Conservation (phyloP, 2,888 invertebrate genomes). For the Cheilosia grossa region DNA sequence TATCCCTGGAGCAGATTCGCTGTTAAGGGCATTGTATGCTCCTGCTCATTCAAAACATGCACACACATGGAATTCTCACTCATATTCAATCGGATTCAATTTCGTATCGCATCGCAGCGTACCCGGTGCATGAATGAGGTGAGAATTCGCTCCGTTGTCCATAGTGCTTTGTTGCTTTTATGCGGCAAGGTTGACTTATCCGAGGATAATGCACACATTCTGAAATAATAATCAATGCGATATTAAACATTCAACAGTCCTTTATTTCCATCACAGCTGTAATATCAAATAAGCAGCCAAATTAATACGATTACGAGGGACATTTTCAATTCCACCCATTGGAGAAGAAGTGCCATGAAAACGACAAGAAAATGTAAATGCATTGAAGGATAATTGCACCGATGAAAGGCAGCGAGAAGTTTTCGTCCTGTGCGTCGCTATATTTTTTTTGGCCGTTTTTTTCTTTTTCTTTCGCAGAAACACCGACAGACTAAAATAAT, state of each 20-base stretch:
- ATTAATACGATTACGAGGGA: constrained; percentile 6
- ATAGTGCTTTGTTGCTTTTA: neutral
- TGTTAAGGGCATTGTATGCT: constrained; percentile 37
- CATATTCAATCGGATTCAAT: constrained; percentile 52
- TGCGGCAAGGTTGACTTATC: neutral
- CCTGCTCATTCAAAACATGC: neutral
- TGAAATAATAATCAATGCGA: neutral
- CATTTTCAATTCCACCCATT: neutral
- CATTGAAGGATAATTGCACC: constrained; percentile 38
- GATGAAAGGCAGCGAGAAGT: neutral
- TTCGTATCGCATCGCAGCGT: constrained; percentile 38
- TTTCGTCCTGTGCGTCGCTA: constrained; percentile 3
- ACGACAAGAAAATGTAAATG: constrained; percentile 22
- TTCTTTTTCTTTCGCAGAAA: constrained; percentile 2
- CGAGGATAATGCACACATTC: neutral
- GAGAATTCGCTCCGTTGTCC: neutral
- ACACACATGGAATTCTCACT: constrained; percentile 25
- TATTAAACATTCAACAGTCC: constrained; percentile 1
- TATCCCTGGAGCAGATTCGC: constrained; percentile 19
- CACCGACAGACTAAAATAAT: constrained; percentile 29
- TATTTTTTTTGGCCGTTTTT: neutral
- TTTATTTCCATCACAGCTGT: neutral
- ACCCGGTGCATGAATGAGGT: constrained; percentile 8
- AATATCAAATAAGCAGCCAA: constrained; percentile 8
- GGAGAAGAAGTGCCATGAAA: constrained; percentile 1